Evolutionary conservation across 2,888 invertebrate species (phyloP).

Genomic region (Idaea aversata): DNA sequence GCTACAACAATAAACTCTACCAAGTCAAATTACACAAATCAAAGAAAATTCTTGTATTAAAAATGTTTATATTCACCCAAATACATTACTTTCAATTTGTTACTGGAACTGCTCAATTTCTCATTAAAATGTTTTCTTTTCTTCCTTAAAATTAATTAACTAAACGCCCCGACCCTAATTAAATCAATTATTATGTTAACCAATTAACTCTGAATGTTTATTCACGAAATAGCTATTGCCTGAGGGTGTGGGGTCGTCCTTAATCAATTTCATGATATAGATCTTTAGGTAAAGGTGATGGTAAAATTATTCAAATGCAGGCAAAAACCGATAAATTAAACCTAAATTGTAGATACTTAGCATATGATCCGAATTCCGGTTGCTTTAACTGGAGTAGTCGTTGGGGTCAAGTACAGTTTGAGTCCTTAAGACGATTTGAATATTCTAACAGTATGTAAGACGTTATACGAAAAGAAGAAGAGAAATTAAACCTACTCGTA

Average conservation of each 20-base stretch:
- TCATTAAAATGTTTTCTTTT: not conserved
- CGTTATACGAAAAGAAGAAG: too few species aligned
- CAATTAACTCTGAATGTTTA: conserved; percentile 13
- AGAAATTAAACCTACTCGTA: too few species aligned
- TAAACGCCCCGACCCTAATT: not conserved
- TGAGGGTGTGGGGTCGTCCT: conserved; percentile 4
- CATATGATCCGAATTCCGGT: too few species aligned
- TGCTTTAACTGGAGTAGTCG: too few species aligned
- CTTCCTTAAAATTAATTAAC: not conserved
- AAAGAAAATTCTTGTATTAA: too few species aligned
- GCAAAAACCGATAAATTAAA: not conserved
- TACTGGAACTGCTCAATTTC: not conserved
- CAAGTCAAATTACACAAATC: too few species aligned
- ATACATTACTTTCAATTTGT: not conserved
- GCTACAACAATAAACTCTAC: too few species aligned
- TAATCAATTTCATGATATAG: not conserved
- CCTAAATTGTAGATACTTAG: too few species aligned
- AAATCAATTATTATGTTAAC: conserved; percentile 3
- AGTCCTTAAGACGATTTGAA: too few species aligned
- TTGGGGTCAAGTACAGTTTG: too few species aligned
- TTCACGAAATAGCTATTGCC: not conserved
- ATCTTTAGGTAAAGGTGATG: not conserved
- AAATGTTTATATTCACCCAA: too few species aligned
- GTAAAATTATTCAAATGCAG: not conserved
- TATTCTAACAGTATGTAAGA: too few species aligned